Evolutionary conservation across 1,140 invertebrate genomes (phyloP), one percentile per base, ranked within the genome.

Genomic region (Dinoponera quadriceps): DNA sequence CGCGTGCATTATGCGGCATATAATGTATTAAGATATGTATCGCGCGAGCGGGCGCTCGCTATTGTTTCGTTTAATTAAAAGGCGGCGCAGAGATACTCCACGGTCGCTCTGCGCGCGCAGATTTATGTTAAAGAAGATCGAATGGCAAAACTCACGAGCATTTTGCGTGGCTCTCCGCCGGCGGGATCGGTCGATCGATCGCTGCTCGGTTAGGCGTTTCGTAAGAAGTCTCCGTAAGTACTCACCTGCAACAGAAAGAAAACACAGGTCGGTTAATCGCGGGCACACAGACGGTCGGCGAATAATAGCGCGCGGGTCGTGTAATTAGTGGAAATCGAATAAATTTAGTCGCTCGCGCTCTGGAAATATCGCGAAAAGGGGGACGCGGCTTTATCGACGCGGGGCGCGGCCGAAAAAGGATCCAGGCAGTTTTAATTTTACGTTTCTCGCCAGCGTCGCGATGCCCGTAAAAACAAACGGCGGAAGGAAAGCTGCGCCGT

Each of bases 201-300:
- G 44, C 29, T 5, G 49, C 3, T 27, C 18, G 14, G 18, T 33
- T 38, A 3, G 51, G 44, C 25, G 54, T 33, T 7, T 33, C 51
- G 63, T 1, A 55, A 44, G 14, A 55, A 20, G 16, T 20, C 16
- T 66, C 9, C 14, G 27, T 25, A n/a, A n/a, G 55, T 85, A 86
- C 88, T 89, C 88, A 87, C 83, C 86, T 87, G 88, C 51, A 88
- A 89, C 74, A 84, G 33, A 88, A 83, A 65, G 62, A 29, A 80
- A 75, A n/a, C 44, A 48, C 29, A 73, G 82, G 59, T 54, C 2
- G 57, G 27, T 57, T 81, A 81, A 63, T 68, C 29, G 59, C 69
- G 48, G 75, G 18, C 27, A 48, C 27, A 48, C 63, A 48, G 49
- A 1, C 54, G 14, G 18, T 49, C 59, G 65, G 75, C 75, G 18